Evolutionary conservation across 2,797 vertebrate species (phyloP).

Genomic region (Lepilemur ruficaudatus): DNA sequence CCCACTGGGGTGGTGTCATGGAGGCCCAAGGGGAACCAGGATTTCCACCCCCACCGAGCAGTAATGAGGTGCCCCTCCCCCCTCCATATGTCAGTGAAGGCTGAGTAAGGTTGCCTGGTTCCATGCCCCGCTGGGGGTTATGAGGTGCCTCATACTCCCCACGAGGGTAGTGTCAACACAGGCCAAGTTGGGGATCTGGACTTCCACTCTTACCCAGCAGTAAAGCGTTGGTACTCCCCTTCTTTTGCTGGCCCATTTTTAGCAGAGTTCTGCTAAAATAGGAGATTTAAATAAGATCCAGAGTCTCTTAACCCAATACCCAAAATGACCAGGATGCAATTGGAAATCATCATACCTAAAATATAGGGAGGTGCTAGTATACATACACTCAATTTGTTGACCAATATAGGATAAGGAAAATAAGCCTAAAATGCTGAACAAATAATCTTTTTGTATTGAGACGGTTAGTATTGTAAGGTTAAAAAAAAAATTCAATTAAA

Average conservation of each 20-base stretch:
- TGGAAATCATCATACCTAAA: background rate
- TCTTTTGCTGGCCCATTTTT: background rate
- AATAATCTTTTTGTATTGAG: slow-evolving; percentile 11
- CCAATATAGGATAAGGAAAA: background rate
- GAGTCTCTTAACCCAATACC: background rate
- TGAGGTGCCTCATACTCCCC: background rate
- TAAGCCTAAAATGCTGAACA: background rate
- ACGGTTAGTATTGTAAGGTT: slow-evolving; percentile 21
- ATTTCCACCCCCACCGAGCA: background rate
- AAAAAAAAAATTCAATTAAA: slow-evolving; percentile 46
- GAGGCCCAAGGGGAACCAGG: background rate
- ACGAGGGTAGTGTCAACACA: background rate
- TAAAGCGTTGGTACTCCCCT: background rate
- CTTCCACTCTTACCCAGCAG: background rate
- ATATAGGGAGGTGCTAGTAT: background rate
- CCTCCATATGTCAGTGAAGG: background rate
- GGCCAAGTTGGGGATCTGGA: background rate
- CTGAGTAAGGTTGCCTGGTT: background rate
- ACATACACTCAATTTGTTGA: background rate
- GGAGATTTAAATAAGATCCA: background rate
- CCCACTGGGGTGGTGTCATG: background rate
- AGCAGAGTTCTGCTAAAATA: background rate
- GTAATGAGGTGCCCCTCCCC: background rate
- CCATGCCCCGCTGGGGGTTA: background rate
- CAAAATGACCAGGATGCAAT: background rate